A percentile compares a stretch with the other conserved stretches of the same genome.
phyloP scores from a whole-genome alignment of 2,113 vertebrate species.

The Hemicordylus capensis region DNA sequence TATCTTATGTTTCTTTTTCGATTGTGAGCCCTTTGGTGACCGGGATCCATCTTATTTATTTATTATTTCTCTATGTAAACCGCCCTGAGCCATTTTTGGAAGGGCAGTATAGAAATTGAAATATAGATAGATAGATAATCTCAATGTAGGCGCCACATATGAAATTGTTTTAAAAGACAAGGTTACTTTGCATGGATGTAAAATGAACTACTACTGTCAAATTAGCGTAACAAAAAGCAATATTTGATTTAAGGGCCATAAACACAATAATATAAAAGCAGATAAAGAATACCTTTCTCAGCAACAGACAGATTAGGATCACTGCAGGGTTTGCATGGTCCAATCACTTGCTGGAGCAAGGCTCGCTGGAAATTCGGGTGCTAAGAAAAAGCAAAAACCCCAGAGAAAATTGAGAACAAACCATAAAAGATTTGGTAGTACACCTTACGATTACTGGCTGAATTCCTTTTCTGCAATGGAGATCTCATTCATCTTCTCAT shows the following conservation, averaged over 20 bases:
- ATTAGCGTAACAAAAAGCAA: neutral
- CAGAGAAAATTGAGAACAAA: slow-evolving; percentile 26
- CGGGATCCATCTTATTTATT: too few relatives aligned
- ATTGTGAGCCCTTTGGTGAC: too few relatives aligned
- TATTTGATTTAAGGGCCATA: neutral
- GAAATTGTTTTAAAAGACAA: neutral
- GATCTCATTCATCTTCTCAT: neutral
- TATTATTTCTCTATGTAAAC: too few relatives aligned
- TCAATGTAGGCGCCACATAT: neutral
- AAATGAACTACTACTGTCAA: neutral
- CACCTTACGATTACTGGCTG: neutral
- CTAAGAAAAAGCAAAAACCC: slow-evolving; percentile 70
- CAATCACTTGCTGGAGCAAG: slow-evolving; percentile 94
- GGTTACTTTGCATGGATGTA: neutral
- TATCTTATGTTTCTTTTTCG: too few relatives aligned
- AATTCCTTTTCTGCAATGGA: neutral
- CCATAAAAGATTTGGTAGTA: neutral
- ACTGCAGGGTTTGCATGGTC: slow-evolving; percentile 94
- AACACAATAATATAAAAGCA: neutral
- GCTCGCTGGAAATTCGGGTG: slow-evolving; percentile 94
- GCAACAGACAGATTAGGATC: slow-evolving; percentile 91
- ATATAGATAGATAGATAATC: too few relatives aligned
- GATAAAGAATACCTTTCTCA: slow-evolving; percentile 87
- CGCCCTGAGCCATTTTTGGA: too few relatives aligned
- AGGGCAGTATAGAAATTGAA: too few relatives aligned